Base-by-base conservation (phyloP, 2,113 vertebrate genomes). In the Neodon shergylaensis region DNA sequence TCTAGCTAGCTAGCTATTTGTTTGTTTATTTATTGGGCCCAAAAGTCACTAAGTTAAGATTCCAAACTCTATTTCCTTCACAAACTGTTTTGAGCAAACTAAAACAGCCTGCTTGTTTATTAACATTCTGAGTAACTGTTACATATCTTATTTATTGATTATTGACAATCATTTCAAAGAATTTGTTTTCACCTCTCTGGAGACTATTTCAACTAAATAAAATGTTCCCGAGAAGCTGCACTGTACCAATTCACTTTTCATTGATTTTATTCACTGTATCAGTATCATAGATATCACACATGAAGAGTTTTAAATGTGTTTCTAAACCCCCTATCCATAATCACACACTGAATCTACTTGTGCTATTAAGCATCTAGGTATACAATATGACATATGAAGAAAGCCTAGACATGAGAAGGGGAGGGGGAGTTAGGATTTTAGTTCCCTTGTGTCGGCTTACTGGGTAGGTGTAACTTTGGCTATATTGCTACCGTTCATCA, bases 301-400 rank as follows among this genome's bases (percentile, higher is more conserved):
- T 3, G 26, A 88, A 89, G 42, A 91, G 33, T 63, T 73, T 70
- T 21, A 65, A 73, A 92, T 63, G 7, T 90, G 28, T 61, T 9
- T 61, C 36, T 76, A 49, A 39, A n/a, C 42, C 3, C 11, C 7
- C 28, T 0, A 44, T 12, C 76, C 12, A 87, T 16, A 81, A 26
- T 12, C 10, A 77, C 17, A 31, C 5, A 66, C 3, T 24, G 33
- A 77, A 49, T 70, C 31, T 83, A 49, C 22, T 85, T 77, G 88
- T 3, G n/a, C 58, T 52, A 54, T 91, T 95, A 82, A 89, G 4
- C 7, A 91, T 94, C 52, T 86, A 94, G 68, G 26, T 73, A 85
- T 31, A 26, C 10, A 65, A 36, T 22, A 24, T 36, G 5, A 24
- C n/a, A 8, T 8, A n/a, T 47, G 21, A 49, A 0, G 33, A 70